A percentile compares a stretch with the other conserved stretches of the same genome.
These are phyloP conservation scores for Clupea harengus DNA, from an alignment of 2,113 vertebrate species.

Conservation along the genomic window DNA sequence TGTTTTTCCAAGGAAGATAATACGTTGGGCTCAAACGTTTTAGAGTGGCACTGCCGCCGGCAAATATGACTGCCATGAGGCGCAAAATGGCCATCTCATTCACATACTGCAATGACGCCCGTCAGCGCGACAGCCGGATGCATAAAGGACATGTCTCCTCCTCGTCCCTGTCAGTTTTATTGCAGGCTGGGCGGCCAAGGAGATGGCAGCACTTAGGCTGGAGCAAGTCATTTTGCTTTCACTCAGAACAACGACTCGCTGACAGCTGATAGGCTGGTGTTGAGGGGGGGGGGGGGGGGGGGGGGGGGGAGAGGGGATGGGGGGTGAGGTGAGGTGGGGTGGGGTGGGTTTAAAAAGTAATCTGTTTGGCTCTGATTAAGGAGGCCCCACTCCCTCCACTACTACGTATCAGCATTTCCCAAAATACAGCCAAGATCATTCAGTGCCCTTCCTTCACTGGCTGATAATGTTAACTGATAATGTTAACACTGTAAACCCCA, in stretches of 20 bases:
- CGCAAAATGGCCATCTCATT: conserved; percentile 52
- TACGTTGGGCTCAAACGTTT: not conserved
- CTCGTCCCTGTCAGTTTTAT: conserved; percentile 53
- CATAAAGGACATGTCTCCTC: conserved; percentile 41
- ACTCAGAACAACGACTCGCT: conserved; percentile 41
- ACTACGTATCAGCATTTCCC: not conserved
- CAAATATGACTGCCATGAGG: conserved; percentile 18
- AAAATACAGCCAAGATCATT: not conserved
- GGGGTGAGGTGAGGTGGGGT: not conserved
- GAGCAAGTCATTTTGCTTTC: conserved; percentile 47
- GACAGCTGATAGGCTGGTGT: conserved; percentile 34
- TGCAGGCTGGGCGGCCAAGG: conserved; percentile 25
- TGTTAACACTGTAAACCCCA: not conserved
- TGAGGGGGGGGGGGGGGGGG: conserved; percentile 42
- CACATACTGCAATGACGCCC: conserved; percentile 40
- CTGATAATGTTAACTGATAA: not conserved
- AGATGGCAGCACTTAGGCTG: conserved; percentile 57
- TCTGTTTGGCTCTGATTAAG: conserved; percentile 17
- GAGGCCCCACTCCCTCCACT: not conserved
- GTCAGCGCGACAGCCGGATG: conserved; percentile 37
- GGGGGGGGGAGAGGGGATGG: conserved; percentile 38
- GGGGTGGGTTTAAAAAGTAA: not conserved
- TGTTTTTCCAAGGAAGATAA: not conserved
- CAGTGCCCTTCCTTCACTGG: not conserved
- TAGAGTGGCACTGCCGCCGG: not conserved